Evolutionary conservation across 2,888 invertebrate genomes (phyloP).

Genomic region (Dichetophora obliterata): DNA sequence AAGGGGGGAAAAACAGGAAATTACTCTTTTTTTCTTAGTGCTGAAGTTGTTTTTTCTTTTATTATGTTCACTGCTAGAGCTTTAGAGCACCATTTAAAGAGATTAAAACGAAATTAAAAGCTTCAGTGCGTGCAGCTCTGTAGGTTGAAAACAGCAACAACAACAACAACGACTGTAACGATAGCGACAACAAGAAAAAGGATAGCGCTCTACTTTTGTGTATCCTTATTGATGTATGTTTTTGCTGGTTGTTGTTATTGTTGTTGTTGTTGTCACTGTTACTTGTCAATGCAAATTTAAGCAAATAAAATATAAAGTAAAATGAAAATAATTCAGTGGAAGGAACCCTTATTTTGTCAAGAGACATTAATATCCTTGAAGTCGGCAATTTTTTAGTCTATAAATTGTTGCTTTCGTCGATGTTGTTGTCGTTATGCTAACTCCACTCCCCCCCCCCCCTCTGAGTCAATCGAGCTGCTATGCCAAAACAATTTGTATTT

Average conservation of each 20-base stretch:
- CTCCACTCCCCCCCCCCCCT: background rate
- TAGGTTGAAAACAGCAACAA: background rate
- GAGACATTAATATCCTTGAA: constrained; percentile 13
- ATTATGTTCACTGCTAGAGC: too few relatives aligned
- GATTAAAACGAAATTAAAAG: constrained; percentile 16
- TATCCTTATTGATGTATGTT: background rate
- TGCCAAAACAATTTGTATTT: constrained; percentile 19
- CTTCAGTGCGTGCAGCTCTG: background rate
- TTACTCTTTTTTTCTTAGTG: background rate
- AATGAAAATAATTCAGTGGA: background rate
- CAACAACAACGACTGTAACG: background rate
- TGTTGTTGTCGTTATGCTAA: background rate
- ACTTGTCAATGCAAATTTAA: background rate
- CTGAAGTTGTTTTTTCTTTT: background rate
- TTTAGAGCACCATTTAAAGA: background rate
- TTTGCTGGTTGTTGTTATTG: background rate
- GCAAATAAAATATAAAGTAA: constrained; percentile 1
- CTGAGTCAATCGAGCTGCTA: background rate
- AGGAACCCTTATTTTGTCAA: constrained; percentile 26
- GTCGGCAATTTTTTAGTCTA: background rate
- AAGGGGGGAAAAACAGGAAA: background rate
- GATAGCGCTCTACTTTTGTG: background rate
- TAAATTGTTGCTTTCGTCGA: too few relatives aligned
- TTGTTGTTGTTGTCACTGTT: background rate
- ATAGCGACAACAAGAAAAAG: background rate